Evolutionary conservation across 1,140 invertebrate species (phyloP).

Genomic region (Drosophila equinoxialis): DNA sequence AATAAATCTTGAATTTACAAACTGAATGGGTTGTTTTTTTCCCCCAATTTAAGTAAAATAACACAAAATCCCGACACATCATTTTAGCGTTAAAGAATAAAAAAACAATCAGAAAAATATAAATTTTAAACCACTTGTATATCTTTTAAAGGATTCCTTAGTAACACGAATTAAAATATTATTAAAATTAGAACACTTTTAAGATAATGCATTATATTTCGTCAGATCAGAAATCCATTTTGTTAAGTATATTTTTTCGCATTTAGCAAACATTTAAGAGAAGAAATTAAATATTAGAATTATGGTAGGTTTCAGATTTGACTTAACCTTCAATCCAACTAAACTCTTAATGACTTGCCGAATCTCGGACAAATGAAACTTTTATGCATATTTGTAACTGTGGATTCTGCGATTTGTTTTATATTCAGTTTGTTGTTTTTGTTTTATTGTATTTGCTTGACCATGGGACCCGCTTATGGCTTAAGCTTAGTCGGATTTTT

Average conservation of each 20-base stretch:
- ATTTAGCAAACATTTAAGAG: too few relatives aligned
- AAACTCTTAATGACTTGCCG: slow-evolving; percentile 33
- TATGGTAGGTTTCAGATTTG: not conserved
- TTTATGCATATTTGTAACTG: slow-evolving; percentile 33
- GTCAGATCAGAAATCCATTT: too few relatives aligned
- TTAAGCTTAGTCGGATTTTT: slow-evolving; percentile 55
- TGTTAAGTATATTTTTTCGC: too few relatives aligned
- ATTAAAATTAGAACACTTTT: too few relatives aligned
- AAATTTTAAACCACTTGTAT: too few relatives aligned
- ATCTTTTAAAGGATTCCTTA: too few relatives aligned
- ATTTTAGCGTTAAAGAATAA: too few relatives aligned
- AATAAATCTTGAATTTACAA: not conserved
- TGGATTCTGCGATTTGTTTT: slow-evolving; percentile 17
- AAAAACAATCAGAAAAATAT: too few relatives aligned
- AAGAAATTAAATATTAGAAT: not conserved
- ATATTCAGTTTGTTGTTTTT: slow-evolving; percentile 38
- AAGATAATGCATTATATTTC: too few relatives aligned
- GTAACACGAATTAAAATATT: too few relatives aligned
- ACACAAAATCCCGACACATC: too few relatives aligned
- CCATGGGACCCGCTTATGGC: slow-evolving; percentile 62
- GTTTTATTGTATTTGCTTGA: slow-evolving; percentile 63
- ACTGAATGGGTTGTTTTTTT: not conserved
- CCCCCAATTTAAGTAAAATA: not conserved
- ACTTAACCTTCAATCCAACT: not conserved
- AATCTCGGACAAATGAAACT: slow-evolving; percentile 37